These are phyloP conservation scores for Scelioninae gen. 1 DNA, from an alignment of 2,888 invertebrate species.

Conservation along the genomic window DNA sequence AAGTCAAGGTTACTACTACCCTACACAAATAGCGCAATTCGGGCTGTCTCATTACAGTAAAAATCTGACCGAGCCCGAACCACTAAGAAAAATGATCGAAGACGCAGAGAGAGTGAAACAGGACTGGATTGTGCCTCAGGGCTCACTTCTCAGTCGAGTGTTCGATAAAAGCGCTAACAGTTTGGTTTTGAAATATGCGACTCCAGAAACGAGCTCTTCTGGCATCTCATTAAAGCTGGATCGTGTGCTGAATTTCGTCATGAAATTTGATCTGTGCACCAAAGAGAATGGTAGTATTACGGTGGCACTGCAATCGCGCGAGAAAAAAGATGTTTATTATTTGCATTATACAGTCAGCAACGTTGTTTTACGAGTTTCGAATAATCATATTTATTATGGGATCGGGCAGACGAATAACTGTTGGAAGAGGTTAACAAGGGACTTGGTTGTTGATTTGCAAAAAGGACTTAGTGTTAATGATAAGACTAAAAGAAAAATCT, in stretches of 20 bases:
- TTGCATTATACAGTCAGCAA: slow-evolving; percentile 93
- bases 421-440: slow-evolving; percentile 93
- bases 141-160: slow-evolving; percentile 87
- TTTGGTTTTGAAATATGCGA: slow-evolving; percentile 89
- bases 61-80: slow-evolving; percentile 93
- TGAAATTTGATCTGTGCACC: slow-evolving; percentile 90
- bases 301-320: slow-evolving; percentile 91
- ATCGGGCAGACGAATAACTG: slow-evolving; percentile 87
- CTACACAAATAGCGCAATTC: slow-evolving; percentile 99
- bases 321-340: slow-evolving; percentile 91
- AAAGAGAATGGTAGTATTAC: slow-evolving; percentile 92
- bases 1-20: slow-evolving; percentile 97
- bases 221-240: slow-evolving; percentile 89
- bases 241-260: slow-evolving; percentile 90
- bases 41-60: slow-evolving; percentile 99
- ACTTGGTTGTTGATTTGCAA: slow-evolving; percentile 94
- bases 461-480: slow-evolving; percentile 92
- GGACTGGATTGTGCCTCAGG: slow-evolving; percentile 90
- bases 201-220: slow-evolving; percentile 88
- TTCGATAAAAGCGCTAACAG: slow-evolving; percentile 87
- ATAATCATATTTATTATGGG: slow-evolving; percentile 92
- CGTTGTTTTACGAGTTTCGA: slow-evolving; percentile 90
- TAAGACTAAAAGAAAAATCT: slow-evolving; percentile 89
- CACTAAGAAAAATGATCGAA: slow-evolving; percentile 89
- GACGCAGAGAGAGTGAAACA: slow-evolving; percentile 89